These are phyloP conservation scores for Ploceus nigricollis DNA, from an alignment of 2,113 vertebrate genomes.

Conservation along the genomic window DNA sequence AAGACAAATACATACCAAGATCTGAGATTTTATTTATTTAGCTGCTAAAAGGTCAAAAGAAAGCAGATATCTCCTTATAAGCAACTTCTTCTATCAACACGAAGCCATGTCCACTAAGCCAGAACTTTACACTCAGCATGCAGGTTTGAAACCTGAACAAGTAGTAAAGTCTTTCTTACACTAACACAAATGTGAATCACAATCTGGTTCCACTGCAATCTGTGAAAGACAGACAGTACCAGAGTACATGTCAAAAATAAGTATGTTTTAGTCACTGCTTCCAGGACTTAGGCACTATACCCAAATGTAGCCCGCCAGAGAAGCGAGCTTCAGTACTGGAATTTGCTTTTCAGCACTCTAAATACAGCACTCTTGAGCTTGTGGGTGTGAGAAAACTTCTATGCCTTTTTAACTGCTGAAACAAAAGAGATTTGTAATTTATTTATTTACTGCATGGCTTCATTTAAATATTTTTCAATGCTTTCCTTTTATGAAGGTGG, in stretches of 20 bases:
- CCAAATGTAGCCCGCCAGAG: conserved; percentile 10
- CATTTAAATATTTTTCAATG: neutral
- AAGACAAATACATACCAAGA: neutral
- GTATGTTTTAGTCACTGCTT: conserved; percentile 31
- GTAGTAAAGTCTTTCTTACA: neutral
- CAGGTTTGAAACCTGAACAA: neutral
- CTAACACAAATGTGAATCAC: neutral
- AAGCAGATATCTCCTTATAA: conserved; percentile 25
- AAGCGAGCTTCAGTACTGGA: neutral
- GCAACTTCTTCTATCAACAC: neutral
- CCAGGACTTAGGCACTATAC: neutral
- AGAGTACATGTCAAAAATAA: conserved; percentile 35
- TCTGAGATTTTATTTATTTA: neutral
- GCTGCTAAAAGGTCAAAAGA: neutral
- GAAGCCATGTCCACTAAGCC: neutral
- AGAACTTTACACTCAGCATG: neutral
- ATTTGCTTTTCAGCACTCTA: conserved; percentile 53
- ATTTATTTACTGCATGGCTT: conserved; percentile 1
- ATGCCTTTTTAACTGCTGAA: conserved; percentile 53
- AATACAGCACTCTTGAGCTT: conserved; percentile 19
- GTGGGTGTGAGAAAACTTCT: conserved; percentile 73
- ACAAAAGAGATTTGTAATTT: conserved; percentile 19
- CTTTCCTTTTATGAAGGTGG: neutral
- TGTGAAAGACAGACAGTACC: conserved; percentile 24
- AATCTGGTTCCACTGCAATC: neutral